Conservation (phyloP, 2,113 vertebrate species). For the Artemisiospiza belli region DNA sequence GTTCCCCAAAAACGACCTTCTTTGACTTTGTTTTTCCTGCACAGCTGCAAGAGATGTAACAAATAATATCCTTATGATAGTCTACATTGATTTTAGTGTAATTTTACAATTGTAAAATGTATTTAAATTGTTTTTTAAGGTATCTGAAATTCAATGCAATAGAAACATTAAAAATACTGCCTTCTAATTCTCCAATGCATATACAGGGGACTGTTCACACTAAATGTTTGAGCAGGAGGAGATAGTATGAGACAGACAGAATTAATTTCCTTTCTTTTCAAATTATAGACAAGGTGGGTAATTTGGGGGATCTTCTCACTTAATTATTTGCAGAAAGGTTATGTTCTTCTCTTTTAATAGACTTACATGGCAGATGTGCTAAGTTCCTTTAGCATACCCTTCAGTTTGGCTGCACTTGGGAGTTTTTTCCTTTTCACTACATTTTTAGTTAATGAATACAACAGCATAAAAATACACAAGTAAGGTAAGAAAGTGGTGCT, state of each 20-base stretch:
- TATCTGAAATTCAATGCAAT: neutral
- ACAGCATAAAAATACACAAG: neutral
- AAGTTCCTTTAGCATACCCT: neutral
- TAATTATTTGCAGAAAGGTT: neutral
- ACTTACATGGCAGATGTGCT: neutral
- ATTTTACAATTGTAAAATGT: neutral
- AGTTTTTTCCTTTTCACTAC: neutral
- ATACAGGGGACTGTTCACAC: neutral
- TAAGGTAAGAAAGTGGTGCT: neutral
- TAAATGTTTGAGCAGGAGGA: neutral
- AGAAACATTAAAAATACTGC: neutral
- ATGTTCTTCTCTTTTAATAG: neutral
- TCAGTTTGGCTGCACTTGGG: neutral
- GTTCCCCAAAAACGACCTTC: conserved; percentile 45
- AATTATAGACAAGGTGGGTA: neutral
- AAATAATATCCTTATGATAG: neutral
- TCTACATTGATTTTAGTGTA: neutral
- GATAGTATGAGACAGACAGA: neutral
- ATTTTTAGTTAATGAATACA: neutral
- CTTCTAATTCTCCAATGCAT: neutral
- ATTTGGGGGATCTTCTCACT: neutral
- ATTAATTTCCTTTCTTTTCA: conserved; percentile 9
- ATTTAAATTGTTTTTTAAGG: neutral
- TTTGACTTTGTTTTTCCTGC: conserved; percentile 60
- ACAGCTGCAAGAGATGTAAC: conserved; percentile 44